Evolutionary conservation across 2,888 invertebrate genomes (phyloP).

Genomic region (Alloplasta piceator): DNA sequence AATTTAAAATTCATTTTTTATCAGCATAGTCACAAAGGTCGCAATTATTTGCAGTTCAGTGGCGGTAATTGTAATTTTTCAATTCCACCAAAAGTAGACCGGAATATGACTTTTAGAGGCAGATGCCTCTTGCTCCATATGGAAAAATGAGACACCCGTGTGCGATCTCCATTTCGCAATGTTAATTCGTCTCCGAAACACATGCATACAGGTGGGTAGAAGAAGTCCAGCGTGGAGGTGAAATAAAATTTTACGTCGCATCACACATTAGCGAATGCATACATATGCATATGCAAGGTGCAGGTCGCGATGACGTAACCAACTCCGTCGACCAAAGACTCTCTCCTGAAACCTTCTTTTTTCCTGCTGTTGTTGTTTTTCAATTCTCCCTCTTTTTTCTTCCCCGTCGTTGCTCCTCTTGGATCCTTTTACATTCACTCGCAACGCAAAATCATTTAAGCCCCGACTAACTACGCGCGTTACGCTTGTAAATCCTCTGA

Average conservation of each 20-base stretch:
- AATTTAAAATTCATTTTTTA: no score
- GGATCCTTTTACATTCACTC: constrained; percentile 34
- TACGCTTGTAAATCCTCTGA: constrained; percentile 67
- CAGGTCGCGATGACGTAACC: constrained; percentile 52
- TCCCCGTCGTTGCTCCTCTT: constrained; percentile 15
- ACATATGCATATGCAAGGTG: constrained; percentile 24
- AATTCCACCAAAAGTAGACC: no score
- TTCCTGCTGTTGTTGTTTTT: constrained; percentile 21
- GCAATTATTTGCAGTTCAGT: no score
- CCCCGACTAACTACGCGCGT: constrained; percentile 63
- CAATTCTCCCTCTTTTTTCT: background rate
- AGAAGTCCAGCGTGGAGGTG: constrained; percentile 43
- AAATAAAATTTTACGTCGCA: constrained; percentile 38
- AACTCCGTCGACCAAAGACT: constrained; percentile 36
- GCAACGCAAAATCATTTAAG: constrained; percentile 64
- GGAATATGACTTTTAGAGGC: no score
- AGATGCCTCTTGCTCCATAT: no score
- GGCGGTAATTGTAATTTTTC: no score
- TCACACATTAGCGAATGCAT: constrained; percentile 20
- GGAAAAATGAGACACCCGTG: no score
- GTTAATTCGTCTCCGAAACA: constrained; percentile 42
- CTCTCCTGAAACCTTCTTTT: constrained; percentile 30
- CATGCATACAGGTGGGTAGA: constrained; percentile 37
- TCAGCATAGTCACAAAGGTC: no score
- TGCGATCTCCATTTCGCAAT: constrained; percentile 1